Evolutionary conservation across 2,888 invertebrate genomes (phyloP).

Genomic region (Limnephilus lunatus): DNA sequence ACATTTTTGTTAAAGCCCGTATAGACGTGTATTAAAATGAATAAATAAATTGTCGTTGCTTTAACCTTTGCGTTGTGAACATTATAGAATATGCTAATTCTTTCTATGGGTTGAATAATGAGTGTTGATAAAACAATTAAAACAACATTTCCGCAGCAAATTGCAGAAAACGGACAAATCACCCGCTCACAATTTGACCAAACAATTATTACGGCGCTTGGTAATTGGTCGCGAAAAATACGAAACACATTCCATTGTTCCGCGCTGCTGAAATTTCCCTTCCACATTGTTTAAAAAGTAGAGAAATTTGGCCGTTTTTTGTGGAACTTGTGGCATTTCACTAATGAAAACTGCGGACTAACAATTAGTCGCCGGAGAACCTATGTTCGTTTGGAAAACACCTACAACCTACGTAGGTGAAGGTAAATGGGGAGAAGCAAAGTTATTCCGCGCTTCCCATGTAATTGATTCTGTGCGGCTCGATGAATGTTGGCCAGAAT

Average conservation of each 20-base stretch:
- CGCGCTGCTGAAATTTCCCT: not conserved
- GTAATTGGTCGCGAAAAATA: slow-evolving; percentile 28
- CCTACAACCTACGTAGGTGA: not conserved
- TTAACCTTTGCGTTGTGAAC: too few species aligned
- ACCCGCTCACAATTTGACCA: slow-evolving; percentile 19
- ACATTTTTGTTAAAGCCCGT: too few species aligned
- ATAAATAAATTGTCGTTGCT: too few species aligned
- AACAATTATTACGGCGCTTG: slow-evolving; percentile 23
- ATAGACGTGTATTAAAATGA: too few species aligned
- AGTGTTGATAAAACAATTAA: not conserved
- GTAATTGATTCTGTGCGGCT: not conserved
- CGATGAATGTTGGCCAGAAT: not conserved
- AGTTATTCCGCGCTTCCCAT: not conserved
- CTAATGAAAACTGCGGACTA: slow-evolving; percentile 61
- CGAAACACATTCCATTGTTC: slow-evolving; percentile 28
- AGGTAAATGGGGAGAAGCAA: not conserved
- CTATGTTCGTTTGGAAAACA: not conserved
- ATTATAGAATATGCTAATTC: not conserved
- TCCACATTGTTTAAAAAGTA: slow-evolving; percentile 15
- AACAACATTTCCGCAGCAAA: not conserved
- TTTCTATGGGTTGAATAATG: not conserved
- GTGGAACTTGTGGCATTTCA: slow-evolving; percentile 36
- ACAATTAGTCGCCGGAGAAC: slow-evolving; percentile 49
- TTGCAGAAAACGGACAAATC: slow-evolving; percentile 2
- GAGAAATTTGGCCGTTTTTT: slow-evolving; percentile 47